Evolutionary conservation across 2,888 invertebrate species (phyloP).

Genomic region (Lasioglossum leucozonium): DNA sequence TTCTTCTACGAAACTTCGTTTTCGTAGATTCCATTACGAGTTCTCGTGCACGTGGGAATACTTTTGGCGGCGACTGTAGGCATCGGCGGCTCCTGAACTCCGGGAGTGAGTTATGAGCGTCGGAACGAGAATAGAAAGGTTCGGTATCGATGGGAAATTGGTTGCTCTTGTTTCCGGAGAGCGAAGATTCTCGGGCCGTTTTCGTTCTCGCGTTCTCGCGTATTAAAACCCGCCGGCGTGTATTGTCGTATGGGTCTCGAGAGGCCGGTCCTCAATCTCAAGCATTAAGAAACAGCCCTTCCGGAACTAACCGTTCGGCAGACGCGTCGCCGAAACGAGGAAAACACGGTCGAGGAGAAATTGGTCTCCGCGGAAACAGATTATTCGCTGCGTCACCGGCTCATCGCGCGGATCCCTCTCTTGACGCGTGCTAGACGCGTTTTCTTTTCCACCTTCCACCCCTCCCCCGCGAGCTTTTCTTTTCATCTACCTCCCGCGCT

Average conservation of each 20-base stretch:
- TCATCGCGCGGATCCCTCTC: constrained; percentile 2
- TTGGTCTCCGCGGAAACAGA: constrained; percentile 26
- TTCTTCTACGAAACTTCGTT: not conserved
- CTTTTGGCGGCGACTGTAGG: not conserved
- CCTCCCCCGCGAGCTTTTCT: too few relatives aligned
- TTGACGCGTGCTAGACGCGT: constrained; percentile 38
- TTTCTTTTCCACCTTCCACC: not conserved
- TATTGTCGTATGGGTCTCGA: not conserved
- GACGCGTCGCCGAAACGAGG: not conserved
- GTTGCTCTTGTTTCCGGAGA: constrained; percentile 9
- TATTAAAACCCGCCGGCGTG: not conserved
- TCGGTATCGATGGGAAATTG: constrained; percentile 2
- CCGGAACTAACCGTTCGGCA: not conserved
- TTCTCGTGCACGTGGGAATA: not conserved
- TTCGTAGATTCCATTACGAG: not conserved
- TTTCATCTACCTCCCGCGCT: not conserved
- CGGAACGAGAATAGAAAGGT: constrained; percentile 9
- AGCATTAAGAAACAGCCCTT: not conserved
- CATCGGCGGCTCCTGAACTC: not conserved
- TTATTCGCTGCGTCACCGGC: constrained; percentile 23
- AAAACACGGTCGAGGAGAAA: not conserved
- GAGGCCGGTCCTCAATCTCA: constrained; percentile 8
- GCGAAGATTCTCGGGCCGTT: not conserved
- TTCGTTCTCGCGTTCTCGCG: not conserved
- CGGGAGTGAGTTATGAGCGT: not conserved